Conservation (phyloP, 2,888 invertebrate genomes). For the Lamellibrachia satsuma region DNA sequence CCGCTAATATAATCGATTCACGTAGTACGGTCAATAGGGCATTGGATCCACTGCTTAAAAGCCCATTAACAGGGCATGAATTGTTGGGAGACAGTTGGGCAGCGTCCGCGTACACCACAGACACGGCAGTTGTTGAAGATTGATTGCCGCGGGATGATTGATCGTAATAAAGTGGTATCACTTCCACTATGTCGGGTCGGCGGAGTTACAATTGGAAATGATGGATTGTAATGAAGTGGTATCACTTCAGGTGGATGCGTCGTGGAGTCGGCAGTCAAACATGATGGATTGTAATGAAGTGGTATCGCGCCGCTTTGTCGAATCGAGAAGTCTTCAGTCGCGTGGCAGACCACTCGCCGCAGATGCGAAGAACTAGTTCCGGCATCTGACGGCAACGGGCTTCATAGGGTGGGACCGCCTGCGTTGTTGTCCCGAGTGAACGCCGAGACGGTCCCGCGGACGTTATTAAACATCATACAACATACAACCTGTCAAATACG, state of each 20-base stretch:
- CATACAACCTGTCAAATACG: not conserved
- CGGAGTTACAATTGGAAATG: conserved; percentile 17
- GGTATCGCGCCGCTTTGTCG: not conserved
- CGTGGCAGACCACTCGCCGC: not conserved
- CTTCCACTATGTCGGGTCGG: not conserved
- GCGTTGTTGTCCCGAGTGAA: not conserved
- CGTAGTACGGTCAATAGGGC: not conserved
- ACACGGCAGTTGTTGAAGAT: not conserved
- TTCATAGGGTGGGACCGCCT: not conserved
- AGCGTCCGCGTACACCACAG: not conserved
- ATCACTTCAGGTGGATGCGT: not conserved
- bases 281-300: conserved; percentile 13
- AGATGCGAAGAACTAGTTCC: not conserved
- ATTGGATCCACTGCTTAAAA: not conserved
- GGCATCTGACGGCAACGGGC: conserved; percentile 9
- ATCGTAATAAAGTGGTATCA: conserved; percentile 5
- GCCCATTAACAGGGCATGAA: not conserved
- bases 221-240: conserved; percentile 11
- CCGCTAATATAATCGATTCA: not conserved
- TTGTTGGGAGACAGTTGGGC: not conserved
- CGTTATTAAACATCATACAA: not conserved
- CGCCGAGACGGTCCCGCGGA: not conserved
- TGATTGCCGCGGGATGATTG: not conserved
- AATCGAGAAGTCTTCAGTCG: not conserved
- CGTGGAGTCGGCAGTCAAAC: not conserved